These are phyloP conservation scores for Apocrypta bakeri DNA, from an alignment of 1,140 invertebrate genomes.

Conservation along the genomic window DNA sequence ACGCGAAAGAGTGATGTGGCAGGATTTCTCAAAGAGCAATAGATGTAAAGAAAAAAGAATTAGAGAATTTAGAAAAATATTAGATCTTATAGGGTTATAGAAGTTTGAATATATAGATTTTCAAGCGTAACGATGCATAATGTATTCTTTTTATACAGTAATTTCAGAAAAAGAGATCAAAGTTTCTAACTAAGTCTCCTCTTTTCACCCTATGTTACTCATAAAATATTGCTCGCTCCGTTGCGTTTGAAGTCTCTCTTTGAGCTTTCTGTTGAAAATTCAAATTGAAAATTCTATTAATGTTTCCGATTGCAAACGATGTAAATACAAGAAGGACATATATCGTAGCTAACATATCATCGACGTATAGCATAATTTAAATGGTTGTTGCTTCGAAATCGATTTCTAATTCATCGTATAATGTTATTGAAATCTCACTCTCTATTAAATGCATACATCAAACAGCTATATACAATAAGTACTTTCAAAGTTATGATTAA, in stretches of 20 bases:
- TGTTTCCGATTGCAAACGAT: slow-evolving; percentile 10
- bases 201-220: too few species aligned
- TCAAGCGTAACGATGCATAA: too few species aligned
- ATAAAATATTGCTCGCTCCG: too few species aligned
- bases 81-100: neutral
- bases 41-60: neutral
- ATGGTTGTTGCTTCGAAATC: slow-evolving; percentile 17
- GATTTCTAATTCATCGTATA: neutral
- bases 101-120: too few species aligned
- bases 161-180: neutral
- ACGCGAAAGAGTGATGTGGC: neutral
- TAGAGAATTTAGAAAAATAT: neutral
- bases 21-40: neutral
- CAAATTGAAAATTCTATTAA: neutral
- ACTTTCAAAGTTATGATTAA: neutral
- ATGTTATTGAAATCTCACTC: neutral
- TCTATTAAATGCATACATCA: neutral
- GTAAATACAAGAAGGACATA: slow-evolving; percentile 15
- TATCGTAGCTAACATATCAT: slow-evolving; percentile 32
- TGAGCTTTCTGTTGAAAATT: neutral
- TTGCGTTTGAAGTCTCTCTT: neutral
- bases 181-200: neutral
- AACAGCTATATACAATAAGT: neutral
- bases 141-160: too few species aligned
- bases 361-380: neutral